Conservation (phyloP, 1,140 invertebrate genomes). For the Ips typographus region DNA sequence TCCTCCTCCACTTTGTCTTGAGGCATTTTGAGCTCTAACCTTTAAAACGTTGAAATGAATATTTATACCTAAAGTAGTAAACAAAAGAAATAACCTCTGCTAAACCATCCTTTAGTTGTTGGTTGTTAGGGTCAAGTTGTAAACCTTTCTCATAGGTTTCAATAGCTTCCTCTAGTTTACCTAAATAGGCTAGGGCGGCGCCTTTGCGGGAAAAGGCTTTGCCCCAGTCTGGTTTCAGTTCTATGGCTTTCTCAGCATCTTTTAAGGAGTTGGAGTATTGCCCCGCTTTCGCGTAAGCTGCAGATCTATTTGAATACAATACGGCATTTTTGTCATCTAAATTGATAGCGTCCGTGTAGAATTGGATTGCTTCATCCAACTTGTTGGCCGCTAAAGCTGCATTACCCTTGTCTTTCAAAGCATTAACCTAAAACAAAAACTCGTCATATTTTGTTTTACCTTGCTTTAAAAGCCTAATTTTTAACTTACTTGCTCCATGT, state of each 20-base stretch:
- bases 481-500: too few species aligned
- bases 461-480: too few species aligned
- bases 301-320: conserved; percentile 87
- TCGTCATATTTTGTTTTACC: too few species aligned
- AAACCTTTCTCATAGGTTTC: conserved; percentile 76
- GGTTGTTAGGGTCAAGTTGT: conserved; percentile 76
- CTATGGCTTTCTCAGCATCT: conserved; percentile 82
- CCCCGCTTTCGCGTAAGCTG: conserved; percentile 77
- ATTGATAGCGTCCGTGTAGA: conserved; percentile 77
- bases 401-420: conserved; percentile 85
- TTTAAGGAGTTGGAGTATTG: conserved; percentile 71
- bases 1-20: conserved; percentile 29
- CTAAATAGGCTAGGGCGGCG: conserved; percentile 76
- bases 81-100: conserved; percentile 57
- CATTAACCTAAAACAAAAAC: conserved; percentile 69
- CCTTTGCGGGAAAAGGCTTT: conserved; percentile 91
- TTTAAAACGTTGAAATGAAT: conserved; percentile 62
- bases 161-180: conserved; percentile 70
- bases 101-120: conserved; percentile 71
- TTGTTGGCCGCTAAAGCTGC: conserved; percentile 72
- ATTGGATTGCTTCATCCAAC: conserved; percentile 72
- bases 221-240: conserved; percentile 78
- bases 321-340: conserved; percentile 82
- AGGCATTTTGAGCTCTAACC: conserved; percentile 53
- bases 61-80: conserved; percentile 42